Evolutionary conservation across 2,113 vertebrate species (phyloP).

Genomic region (Crotophaga sulcirostris): DNA sequence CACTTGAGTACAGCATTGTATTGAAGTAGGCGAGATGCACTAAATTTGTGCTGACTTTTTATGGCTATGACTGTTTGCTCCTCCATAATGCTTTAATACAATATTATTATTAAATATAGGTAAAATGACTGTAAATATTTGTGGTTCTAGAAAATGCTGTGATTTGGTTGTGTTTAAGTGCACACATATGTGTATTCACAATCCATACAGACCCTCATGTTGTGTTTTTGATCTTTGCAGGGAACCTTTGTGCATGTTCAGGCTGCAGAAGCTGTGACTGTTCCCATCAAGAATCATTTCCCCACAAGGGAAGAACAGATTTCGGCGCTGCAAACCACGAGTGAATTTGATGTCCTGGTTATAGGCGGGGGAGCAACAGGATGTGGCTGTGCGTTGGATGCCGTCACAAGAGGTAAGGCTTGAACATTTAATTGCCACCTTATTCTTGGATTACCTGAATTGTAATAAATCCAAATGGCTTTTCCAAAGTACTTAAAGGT

Average conservation of each 20-base stretch:
- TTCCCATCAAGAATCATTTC: conserved; percentile 66
- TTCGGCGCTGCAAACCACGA: conserved; percentile 57
- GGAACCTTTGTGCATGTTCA: conserved; percentile 77
- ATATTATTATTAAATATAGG: background rate
- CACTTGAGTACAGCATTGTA: background rate
- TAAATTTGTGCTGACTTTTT: background rate
- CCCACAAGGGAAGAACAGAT: conserved; percentile 86
- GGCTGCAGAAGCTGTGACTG: conserved; percentile 77
- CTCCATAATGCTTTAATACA: background rate
- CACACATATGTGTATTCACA: rapidly evolving
- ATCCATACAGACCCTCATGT: rapidly evolving
- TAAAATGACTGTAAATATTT: background rate
- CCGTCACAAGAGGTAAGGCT: conserved; percentile 87
- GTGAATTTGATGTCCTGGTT: conserved; percentile 90
- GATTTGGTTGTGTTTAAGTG: background rate
- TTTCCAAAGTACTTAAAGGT: rapidly evolving
- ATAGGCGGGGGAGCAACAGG: conserved; percentile 96
- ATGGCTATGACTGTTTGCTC: background rate
- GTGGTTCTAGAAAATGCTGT: rapidly evolving
- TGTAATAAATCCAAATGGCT: rapidly evolving
- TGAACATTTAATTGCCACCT: rapidly evolving
- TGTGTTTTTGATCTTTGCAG: conserved; percentile 63
- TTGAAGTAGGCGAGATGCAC: background rate
- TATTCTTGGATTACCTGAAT: background rate
- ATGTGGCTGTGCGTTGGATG: conserved; percentile 92